Conservation (phyloP, 2,797 vertebrate genomes). For the Gymnoscopelus microlampas region DNA sequence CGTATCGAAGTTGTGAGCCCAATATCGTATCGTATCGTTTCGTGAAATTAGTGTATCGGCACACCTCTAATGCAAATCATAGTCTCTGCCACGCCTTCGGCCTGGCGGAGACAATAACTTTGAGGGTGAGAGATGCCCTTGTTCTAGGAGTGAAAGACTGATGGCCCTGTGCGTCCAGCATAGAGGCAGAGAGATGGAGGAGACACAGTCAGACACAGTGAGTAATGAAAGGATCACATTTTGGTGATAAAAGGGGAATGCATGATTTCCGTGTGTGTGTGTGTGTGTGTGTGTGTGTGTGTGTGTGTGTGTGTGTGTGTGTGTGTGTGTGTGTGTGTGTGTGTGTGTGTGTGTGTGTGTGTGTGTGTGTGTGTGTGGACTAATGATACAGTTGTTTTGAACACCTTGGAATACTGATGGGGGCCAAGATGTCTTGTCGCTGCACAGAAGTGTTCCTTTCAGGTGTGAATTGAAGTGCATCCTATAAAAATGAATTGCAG, state of each 20-base stretch:
- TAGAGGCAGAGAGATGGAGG: slow-evolving; percentile 6
- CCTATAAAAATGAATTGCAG: slow-evolving; percentile 48
- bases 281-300: neutral
- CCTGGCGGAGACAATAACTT: slow-evolving; percentile 31
- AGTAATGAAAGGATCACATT: slow-evolving; percentile 56
- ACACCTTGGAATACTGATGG: slow-evolving; percentile 70
- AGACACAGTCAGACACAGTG: slow-evolving; percentile 45
- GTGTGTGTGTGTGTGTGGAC: slow-evolving; percentile 27
- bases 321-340: neutral
- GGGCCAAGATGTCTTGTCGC: slow-evolving; percentile 55
- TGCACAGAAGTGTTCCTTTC: slow-evolving; percentile 32
- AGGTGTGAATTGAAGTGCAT: slow-evolving; percentile 18
- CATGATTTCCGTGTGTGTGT: slow-evolving; percentile 46
- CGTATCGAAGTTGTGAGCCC: no score
- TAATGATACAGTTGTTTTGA: slow-evolving; percentile 66
- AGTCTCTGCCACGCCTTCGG: no score
- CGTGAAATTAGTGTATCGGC: no score
- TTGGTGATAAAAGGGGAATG: slow-evolving; percentile 52
- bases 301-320: slow-evolving; percentile 24
- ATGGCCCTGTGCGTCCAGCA: slow-evolving; percentile 37
- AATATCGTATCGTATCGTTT: no score
- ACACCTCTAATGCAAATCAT: no score
- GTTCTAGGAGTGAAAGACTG: slow-evolving; percentile 49
- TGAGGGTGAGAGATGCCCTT: slow-evolving; percentile 60
- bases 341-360: no score